A percentile compares a stretch with the other conserved stretches of the same genome.
These are phyloP conservation scores for Limnephilus rhombicus DNA, from an alignment of 2,888 invertebrate genomes.

Conservation along the genomic window DNA sequence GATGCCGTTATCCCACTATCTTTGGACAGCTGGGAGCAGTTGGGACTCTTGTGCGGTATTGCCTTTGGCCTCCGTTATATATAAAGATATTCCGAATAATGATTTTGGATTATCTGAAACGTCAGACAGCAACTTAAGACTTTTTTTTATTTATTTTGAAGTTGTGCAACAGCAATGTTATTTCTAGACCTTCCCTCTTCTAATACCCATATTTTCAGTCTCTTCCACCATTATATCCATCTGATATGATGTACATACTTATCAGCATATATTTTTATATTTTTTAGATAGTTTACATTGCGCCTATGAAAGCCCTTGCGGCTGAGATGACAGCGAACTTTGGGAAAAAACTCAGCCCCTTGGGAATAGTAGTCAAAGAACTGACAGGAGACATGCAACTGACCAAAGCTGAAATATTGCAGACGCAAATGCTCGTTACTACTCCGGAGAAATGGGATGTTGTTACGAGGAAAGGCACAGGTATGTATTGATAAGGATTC, in stretches of 20 bases:
- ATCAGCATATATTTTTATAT: neutral
- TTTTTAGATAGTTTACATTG: slow-evolving; percentile 94
- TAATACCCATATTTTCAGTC: neutral
- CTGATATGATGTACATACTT: neutral
- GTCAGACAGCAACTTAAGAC: too few relatives aligned
- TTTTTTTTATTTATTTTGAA: neutral
- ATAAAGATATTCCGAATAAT: neutral
- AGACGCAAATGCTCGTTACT: slow-evolving; percentile 98
- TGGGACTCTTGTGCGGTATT: neutral
- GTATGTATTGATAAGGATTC: slow-evolving; percentile 71
- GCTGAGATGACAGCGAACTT: slow-evolving; percentile 99
- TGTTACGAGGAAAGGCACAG: slow-evolving; percentile 95
- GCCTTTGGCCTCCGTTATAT: neutral
- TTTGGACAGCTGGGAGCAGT: too few relatives aligned
- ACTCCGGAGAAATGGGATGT: slow-evolving; percentile 99
- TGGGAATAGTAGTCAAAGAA: slow-evolving; percentile 93
- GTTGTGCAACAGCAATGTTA: neutral
- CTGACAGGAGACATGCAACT: slow-evolving; percentile 99
- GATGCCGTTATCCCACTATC: too few relatives aligned
- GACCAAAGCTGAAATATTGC: slow-evolving; percentile 93
- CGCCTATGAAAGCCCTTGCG: slow-evolving; percentile 99
- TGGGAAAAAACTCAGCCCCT: slow-evolving; percentile 83
- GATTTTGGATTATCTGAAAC: too few relatives aligned
- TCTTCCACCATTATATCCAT: neutral
- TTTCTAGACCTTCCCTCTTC: neutral